Evolutionary conservation across 2,888 invertebrate genomes (phyloP).

Genomic region (Campoletis raptor): DNA sequence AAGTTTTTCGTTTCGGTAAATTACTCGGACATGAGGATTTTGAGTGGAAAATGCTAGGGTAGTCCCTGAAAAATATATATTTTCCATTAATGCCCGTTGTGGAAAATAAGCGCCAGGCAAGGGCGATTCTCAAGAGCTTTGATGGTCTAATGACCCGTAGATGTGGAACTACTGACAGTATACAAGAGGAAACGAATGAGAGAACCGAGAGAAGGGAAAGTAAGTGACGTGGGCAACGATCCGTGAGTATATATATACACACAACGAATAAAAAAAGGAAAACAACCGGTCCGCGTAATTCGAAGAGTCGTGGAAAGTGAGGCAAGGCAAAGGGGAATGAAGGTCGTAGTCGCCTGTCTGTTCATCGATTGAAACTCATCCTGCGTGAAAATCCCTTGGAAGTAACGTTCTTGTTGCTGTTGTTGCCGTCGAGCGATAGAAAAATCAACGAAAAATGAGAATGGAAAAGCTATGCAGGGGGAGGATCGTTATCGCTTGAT

Average conservation of each 20-base stretch:
- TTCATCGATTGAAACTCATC: conserved; percentile 62
- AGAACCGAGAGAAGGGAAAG: conserved; percentile 33
- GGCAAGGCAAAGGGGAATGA: conserved; percentile 1
- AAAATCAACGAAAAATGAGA: conserved; percentile 30
- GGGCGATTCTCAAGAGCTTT: conserved; percentile 45
- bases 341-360: conserved; percentile 22
- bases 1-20: neutral
- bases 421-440: conserved; percentile 34
- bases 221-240: conserved; percentile 65
- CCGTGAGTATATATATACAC: conserved; percentile 60
- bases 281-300: conserved; percentile 67
- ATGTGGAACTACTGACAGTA: conserved; percentile 50
- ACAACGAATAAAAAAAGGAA: conserved; percentile 49
- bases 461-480: conserved; percentile 12
- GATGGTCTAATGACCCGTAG: conserved; percentile 68
- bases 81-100: conserved; percentile 24
- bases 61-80: conserved; percentile 19
- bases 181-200: conserved; percentile 29
- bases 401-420: conserved; percentile 49
- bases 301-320: conserved; percentile 39
- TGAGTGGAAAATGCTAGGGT: neutral
- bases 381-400: conserved; percentile 59
- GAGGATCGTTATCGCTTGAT: conserved; percentile 48
- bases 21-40: neutral
- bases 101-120: conserved; percentile 9